Evolutionary conservation across 2,113 vertebrate genomes (phyloP), one percentile per base, ranked within the genome.

Genomic region (Tretioscincus oriximinensis): DNA sequence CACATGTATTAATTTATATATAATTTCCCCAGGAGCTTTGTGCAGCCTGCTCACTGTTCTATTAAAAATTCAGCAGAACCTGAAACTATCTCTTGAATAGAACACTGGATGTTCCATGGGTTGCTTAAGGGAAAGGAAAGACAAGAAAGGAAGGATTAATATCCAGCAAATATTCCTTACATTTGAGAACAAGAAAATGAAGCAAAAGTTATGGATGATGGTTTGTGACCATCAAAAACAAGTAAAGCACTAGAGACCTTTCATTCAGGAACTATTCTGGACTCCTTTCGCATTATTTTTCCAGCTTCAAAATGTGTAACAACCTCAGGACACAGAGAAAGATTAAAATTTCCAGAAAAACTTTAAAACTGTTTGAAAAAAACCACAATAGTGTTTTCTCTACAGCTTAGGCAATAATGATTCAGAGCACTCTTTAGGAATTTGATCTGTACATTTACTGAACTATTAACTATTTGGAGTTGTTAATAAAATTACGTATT

Each of bases 1-100:
- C 73, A 49, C 31, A 47, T 81, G 47, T 76, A 75, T 70, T 82
- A 76, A 82, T 76, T 76, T 76, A 67, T 70, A 69, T 76, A 64
- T 70, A 20, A 70, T 70, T 70, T 70, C 66, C 66, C 28, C 11
- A 11, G n/a, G 73, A 49, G 22, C 21, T 70, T 35, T 76, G 73
- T 68, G 45, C 70, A 28, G 65, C 58, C 54, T 76, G 65, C 35
- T 29, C 26, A 6, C 73, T 82, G 21, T 70, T 21, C 66, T 69
- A 29, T 81, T 76, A 70, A 70, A 51, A 63, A 69, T 76, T 81
- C 6, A 82, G 35, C 35, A 69, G n/a, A 8, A 22, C 41, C 69
- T 28, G 61, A 14, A 76, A 47, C 35, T 60, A 9, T 76, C 65
- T 70, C 35, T 41, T 49, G 65, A 81, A 69, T 12, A n/a, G 31